These are phyloP conservation scores for Teleogryllus oceanicus DNA, from an alignment of 2,888 invertebrate genomes.

Conservation along the genomic window DNA sequence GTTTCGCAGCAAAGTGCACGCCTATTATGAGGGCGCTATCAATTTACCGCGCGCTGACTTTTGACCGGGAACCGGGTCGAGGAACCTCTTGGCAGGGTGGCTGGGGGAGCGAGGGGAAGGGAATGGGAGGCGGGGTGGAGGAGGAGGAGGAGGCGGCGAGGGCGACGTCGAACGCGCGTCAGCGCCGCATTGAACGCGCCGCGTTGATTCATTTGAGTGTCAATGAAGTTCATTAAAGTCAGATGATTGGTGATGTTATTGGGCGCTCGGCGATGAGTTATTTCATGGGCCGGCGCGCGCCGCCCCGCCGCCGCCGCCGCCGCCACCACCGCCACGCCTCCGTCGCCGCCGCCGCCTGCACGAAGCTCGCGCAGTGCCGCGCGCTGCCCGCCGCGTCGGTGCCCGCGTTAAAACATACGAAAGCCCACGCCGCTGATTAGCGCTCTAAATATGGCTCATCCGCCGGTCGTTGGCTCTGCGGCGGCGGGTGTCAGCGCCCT, in stretches of 20 bases:
- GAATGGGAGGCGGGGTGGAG: too few species aligned
- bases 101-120: not conserved
- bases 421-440: not conserved
- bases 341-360: too few species aligned
- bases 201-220: slow-evolving; percentile 18
- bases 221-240: slow-evolving; percentile 24
- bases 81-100: not conserved
- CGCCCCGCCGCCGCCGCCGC: too few species aligned
- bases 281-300: not conserved
- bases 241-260: slow-evolving; percentile 18
- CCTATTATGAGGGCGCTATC: slow-evolving; percentile 22
- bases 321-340: too few species aligned
- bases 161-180: not conserved
- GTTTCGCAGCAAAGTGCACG: not conserved
- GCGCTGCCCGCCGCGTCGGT: too few species aligned
- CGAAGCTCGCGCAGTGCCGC: too few species aligned
- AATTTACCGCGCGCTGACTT: not conserved
- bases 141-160: slow-evolving; percentile 12
- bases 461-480: not conserved
- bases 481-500: not conserved
- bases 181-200: not conserved
- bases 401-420: not conserved
- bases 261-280: not conserved
- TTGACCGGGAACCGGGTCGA: not conserved
- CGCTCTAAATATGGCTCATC: not conserved